phyloP scores from a whole-genome alignment of 2,113 vertebrate species.

The Benitochromis conjunctus region DNA sequence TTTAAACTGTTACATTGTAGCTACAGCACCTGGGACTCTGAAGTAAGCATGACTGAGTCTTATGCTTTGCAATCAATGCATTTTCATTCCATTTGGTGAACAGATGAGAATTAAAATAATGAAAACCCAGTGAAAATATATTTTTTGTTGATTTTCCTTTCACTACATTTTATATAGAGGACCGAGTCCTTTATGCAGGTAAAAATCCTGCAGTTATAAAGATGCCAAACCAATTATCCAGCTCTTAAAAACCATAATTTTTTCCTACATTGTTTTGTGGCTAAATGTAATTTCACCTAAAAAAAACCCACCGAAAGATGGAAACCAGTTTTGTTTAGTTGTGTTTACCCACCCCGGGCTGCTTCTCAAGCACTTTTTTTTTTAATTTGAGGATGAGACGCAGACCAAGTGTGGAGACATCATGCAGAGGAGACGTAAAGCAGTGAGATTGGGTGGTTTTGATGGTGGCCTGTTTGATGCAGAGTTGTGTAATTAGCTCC shows the following conservation, averaged over 20 bases:
- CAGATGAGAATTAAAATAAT: background rate
- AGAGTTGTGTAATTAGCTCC: slow-evolving; percentile 19
- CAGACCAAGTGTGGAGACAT: background rate
- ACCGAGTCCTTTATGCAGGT: background rate
- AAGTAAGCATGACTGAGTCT: background rate
- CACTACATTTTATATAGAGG: background rate
- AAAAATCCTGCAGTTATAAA: background rate
- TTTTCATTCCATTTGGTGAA: background rate
- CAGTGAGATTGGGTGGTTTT: background rate
- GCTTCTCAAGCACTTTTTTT: background rate
- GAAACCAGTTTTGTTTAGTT: background rate
- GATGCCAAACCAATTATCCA: background rate
- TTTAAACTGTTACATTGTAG: background rate
- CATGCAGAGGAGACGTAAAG: background rate
- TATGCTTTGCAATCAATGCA: background rate
- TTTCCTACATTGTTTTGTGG: background rate
- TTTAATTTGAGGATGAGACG: slow-evolving; percentile 6
- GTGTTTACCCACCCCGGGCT: background rate
- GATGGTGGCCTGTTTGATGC: slow-evolving; percentile 3
- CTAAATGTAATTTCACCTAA: background rate
- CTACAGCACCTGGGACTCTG: background rate
- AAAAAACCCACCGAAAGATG: background rate
- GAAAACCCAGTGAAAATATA: background rate
- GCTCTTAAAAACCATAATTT: background rate
- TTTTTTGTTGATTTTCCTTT: background rate